Percentiles rank a stretch among this genome's conserved stretches.
phyloP scores from a whole-genome alignment of 2,797 vertebrate species.

The Sebastes nivosus region DNA sequence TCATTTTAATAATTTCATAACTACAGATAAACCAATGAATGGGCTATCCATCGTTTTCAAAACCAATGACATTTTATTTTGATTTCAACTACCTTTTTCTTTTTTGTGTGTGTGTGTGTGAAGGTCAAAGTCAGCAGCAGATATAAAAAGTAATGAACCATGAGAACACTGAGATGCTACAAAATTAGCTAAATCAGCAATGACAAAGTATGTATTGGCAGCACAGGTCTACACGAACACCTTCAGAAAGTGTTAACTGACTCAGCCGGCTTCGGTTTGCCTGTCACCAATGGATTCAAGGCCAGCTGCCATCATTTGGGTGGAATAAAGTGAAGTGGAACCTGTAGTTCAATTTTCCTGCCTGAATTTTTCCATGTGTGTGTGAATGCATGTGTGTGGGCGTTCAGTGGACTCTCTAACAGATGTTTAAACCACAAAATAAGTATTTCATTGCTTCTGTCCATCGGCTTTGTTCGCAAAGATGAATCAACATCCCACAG shows the following conservation, averaged over 20 bases:
- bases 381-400: not conserved
- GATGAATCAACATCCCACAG: slow-evolving; percentile 56
- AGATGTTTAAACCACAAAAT: slow-evolving; percentile 37
- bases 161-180: slow-evolving; percentile 31
- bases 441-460: slow-evolving; percentile 29
- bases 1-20: not conserved
- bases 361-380: not conserved
- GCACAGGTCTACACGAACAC: not conserved
- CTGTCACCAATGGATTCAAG: slow-evolving; percentile 9
- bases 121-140: slow-evolving; percentile 57
- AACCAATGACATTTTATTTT: not conserved
- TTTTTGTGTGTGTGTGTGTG: slow-evolving; percentile 8
- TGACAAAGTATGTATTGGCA: slow-evolving; percentile 21
- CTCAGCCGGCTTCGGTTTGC: not conserved
- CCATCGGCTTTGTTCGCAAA: slow-evolving; percentile 47
- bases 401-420: not conserved
- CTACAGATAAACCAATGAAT: not conserved
- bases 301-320: not conserved
- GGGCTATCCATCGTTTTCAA: not conserved
- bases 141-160: slow-evolving; percentile 34
- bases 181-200: slow-evolving; percentile 45
- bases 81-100: not conserved
- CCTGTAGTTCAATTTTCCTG: not conserved
- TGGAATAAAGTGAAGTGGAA: not conserved
- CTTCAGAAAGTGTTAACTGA: not conserved